Evolutionary conservation across 2,888 invertebrate species (phyloP), one percentile per base, ranked within the genome.

Genomic region (Miltochrista miniata): DNA sequence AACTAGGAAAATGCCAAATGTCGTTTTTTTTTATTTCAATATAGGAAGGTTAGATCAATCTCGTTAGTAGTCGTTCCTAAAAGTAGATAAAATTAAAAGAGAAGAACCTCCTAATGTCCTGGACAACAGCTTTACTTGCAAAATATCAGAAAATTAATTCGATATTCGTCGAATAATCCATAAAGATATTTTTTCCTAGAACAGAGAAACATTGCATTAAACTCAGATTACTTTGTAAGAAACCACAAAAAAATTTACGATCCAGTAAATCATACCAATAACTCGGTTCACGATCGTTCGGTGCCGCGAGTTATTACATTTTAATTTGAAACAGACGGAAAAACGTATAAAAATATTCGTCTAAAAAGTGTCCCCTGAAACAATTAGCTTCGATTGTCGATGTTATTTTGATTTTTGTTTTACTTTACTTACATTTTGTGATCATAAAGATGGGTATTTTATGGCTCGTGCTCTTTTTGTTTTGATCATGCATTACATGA

Each of bases 301-400:
- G 69, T 64, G 65, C 65, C 40, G 54, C 44, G 53, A 80, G 71
- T 76, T 74, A 79, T 76, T 70, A 66, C 70, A 61, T 78, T 80
- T 80, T 81, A 82, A 84, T 83, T 81, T 70, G 77, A 78, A 81
- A 80, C 82, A 83, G 81, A 80, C 70, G 71, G 72, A 70, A 74
- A 72, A 70, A 64, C 51, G 45, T 48, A 57, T 56, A 53, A 59
- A 24, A 57, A 61, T 51, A 55, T 48, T 45, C 54, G 49, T 38
- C 50, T 38, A 55, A 62, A 61, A 70, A 56, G 55, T 64, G 65
- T 59, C 49, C 69, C 66, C 59, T 65, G 68, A 71, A 70, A 67
- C 72, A 79, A 81, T 81, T 75, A 75, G 70, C 63, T 56, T 61
- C 64, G 70, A 72, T 70, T 61, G 61, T 63, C 59, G 46, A 64